Percentiles rank a stretch among this genome's conserved stretches.
Evolutionary conservation across 2,113 vertebrate genomes (phyloP).

Genomic region (Alouatta palliata): DNA sequence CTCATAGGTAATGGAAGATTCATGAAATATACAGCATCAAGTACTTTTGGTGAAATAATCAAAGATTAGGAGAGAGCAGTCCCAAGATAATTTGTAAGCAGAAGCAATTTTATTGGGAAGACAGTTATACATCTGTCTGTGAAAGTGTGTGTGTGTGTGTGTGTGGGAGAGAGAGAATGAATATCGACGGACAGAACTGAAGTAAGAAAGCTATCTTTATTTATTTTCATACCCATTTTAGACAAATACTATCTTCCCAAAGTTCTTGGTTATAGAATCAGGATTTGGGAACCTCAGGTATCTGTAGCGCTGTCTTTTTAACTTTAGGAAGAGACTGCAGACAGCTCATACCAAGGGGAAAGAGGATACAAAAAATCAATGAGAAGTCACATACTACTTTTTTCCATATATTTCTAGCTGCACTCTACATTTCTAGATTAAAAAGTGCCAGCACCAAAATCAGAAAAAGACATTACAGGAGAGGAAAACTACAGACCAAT

Average conservation of each 20-base stretch:
- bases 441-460: not conserved
- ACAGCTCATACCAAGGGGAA: not conserved
- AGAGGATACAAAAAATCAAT: not conserved
- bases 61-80: not conserved
- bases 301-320: not conserved
- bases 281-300: not conserved
- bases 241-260: not conserved
- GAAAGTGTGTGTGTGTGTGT: not conserved
- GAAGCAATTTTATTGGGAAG: not conserved
- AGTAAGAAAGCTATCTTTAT: not conserved
- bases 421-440: not conserved
- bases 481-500: not conserved
- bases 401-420: not conserved
- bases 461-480: not conserved
- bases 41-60: not conserved
- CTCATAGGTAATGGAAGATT: not conserved
- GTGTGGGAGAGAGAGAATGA: not conserved
- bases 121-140: not conserved
- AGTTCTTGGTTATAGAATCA: not conserved
- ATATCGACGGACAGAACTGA: not conserved
- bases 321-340: not conserved
- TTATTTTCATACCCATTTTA: not conserved
- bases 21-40: not conserved
- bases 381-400: not conserved
- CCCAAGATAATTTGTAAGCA: not conserved